phyloP scores from a whole-genome alignment of 2,797 vertebrate species.

The Fundulus diaphanus region DNA sequence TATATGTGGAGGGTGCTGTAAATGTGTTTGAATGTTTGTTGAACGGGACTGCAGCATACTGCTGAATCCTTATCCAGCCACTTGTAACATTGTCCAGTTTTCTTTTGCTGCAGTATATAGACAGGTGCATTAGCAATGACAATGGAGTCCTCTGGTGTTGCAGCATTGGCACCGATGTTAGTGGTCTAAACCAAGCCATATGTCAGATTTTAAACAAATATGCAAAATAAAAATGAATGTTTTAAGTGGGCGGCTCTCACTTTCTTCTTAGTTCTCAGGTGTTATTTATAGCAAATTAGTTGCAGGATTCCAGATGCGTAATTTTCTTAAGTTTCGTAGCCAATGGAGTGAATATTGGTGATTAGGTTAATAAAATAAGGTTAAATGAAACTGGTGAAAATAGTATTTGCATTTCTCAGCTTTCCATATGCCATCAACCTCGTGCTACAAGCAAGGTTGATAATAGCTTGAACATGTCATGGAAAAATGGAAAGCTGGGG shows the following conservation, averaged over 20 bases:
- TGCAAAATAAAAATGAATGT: conserved; percentile 74
- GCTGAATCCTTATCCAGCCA: conserved; percentile 44
- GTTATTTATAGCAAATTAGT: neutral
- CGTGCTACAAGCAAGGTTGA: neutral
- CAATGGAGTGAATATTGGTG: neutral
- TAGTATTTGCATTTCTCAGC: neutral
- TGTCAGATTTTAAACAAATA: conserved; percentile 61
- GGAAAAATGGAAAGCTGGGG: neutral
- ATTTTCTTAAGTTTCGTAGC: neutral
- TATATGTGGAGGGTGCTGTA: conserved; percentile 6
- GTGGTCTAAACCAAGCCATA: conserved; percentile 72
- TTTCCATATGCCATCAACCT: neutral
- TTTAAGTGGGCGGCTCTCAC: conserved; percentile 25
- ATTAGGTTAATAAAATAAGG: neutral
- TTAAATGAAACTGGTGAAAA: neutral
- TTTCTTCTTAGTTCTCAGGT: conserved; percentile 6
- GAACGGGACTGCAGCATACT: conserved; percentile 37
- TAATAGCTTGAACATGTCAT: neutral
- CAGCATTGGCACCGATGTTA: conserved; percentile 31
- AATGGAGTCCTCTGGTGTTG: conserved; percentile 33
- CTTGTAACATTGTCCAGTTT: conserved; percentile 48
- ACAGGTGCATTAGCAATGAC: conserved; percentile 33
- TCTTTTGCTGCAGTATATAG: conserved; percentile 53
- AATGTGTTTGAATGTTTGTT: conserved; percentile 29
- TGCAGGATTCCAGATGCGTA: neutral